These are phyloP conservation scores for Barnardius zonarius DNA, from an alignment of 2,113 vertebrate genomes.

Conservation along the genomic window DNA sequence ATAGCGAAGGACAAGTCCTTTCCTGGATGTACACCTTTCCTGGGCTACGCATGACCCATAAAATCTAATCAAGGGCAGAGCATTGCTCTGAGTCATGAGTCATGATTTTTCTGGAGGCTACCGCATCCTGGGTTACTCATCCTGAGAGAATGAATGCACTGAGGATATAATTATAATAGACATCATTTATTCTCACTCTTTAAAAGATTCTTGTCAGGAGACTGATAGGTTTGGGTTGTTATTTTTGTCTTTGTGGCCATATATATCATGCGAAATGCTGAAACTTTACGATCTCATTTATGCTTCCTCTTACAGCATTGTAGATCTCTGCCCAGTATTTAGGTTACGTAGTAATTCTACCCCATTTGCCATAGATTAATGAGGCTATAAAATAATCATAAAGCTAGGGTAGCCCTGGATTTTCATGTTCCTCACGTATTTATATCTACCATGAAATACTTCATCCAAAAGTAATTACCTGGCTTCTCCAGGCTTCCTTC, in stretches of 20 bases:
- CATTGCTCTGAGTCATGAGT: constrained; percentile 21
- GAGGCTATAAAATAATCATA: constrained; percentile 45
- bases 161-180: constrained; percentile 27
- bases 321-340: background rate
- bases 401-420: constrained; percentile 13
- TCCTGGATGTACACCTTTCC: background rate
- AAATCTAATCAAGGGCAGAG: constrained; percentile 1
- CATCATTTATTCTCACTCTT: background rate
- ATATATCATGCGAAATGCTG: background rate
- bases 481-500: constrained; percentile 3
- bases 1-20: background rate
- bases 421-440: background rate
- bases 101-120: constrained; percentile 28
- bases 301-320: background rate
- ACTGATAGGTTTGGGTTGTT: background rate
- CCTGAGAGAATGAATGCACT: constrained; percentile 5
- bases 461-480: constrained; percentile 32
- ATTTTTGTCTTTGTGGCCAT: background rate
- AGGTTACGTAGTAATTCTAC: constrained; percentile 7
- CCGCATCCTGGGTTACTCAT: background rate
- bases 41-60: background rate
- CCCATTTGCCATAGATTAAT: constrained; percentile 40
- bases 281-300: constrained; percentile 34
- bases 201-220: background rate
- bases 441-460: constrained; percentile 9